phyloP scores from a whole-genome alignment of 2,888 invertebrate genomes.

The Scaptomyza caliginosa region DNA sequence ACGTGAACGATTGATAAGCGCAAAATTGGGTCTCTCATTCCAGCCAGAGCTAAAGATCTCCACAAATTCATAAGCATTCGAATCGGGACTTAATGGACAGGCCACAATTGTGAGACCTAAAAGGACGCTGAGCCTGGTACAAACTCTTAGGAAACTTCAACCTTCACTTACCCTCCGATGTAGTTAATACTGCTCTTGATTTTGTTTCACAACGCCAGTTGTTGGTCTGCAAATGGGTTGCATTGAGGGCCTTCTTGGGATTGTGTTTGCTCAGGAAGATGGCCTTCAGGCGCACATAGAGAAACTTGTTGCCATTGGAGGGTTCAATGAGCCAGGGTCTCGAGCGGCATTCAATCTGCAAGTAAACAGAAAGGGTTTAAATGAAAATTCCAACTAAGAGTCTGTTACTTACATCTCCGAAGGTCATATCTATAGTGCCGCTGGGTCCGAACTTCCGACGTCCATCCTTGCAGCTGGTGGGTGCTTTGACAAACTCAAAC shows the following conservation, averaged over 20 bases:
- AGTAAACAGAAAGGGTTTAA: not conserved
- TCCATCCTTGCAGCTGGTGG: conserved; percentile 88
- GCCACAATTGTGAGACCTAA: conserved; percentile 84
- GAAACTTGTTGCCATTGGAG: conserved; percentile 88
- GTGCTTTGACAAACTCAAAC: conserved; percentile 91
- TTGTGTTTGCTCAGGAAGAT: conserved; percentile 85
- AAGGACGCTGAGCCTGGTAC: not conserved
- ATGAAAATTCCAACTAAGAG: rapidly evolving
- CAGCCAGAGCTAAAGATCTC: conserved; percentile 95
- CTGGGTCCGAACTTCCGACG: conserved; percentile 90
- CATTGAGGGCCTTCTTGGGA: conserved; percentile 85
- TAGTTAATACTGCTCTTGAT: conserved; percentile 91
- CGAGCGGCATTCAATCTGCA: conserved; percentile 90
- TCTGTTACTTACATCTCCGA: conserved; percentile 82
- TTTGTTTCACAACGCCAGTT: conserved; percentile 89
- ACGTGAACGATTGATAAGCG: conserved; percentile 86
- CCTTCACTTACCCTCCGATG: conserved; percentile 85
- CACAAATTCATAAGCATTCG: conserved; percentile 87
- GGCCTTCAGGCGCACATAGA: conserved; percentile 91
- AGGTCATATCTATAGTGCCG: conserved; percentile 89
- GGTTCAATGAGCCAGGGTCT: conserved; percentile 93
- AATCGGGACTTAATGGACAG: conserved; percentile 86
- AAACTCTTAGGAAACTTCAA: not conserved
- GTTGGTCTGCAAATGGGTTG: conserved; percentile 86
- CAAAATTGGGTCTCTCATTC: conserved; percentile 87